Evolutionary conservation across 2,113 vertebrate genomes (phyloP), one percentile per base, ranked within the genome.

Genomic region (Poeciliopsis turrubarensis): DNA sequence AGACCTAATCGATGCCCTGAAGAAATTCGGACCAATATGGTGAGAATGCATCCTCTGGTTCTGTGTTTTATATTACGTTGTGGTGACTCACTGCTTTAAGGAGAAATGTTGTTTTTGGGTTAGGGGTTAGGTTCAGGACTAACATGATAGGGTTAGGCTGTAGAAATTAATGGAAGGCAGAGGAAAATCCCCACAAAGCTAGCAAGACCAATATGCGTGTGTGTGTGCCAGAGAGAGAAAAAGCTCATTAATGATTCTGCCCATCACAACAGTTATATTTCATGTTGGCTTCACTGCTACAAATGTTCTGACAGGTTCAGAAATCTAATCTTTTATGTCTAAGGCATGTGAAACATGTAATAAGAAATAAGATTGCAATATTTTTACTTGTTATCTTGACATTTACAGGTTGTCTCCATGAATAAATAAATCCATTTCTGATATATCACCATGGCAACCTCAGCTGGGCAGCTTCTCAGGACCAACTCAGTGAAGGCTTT

Each of bases 21-120:
- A 99, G 79, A 97, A 97, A 79, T 99, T 99, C 94, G 98, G 98
- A 80, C 92, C 96, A 62, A 97, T 99, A 94, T 98, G 97, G 98
- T 99, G 95, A 89, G 90, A 76, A 34, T 17, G 15, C 17, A 51
- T 9, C 54, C 29, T 60, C 30, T 64, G 41, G 41, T 96, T 99
- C 84, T 26, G 32, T 19, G 25, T 54, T 27, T 17, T 14, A 19
- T 19, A 65, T 37, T 37, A 37, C 0, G 34, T 37, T 37, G 34
- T 37, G 34, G 34, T 2, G 10, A 37, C 34, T 34, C 32, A 34
- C 32, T 34, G 32, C 32, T 32, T 6, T 7, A 32, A 32, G 32
- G 32, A 8, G 32, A 34, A 34, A 34, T 34, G 7, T 34, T 34
- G 7, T 34, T 34, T 11, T 37, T 11, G 34, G 34, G 34, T 37